phyloP scores from a whole-genome alignment of 2,888 invertebrate species.

The Phlogophora meticulosa region DNA sequence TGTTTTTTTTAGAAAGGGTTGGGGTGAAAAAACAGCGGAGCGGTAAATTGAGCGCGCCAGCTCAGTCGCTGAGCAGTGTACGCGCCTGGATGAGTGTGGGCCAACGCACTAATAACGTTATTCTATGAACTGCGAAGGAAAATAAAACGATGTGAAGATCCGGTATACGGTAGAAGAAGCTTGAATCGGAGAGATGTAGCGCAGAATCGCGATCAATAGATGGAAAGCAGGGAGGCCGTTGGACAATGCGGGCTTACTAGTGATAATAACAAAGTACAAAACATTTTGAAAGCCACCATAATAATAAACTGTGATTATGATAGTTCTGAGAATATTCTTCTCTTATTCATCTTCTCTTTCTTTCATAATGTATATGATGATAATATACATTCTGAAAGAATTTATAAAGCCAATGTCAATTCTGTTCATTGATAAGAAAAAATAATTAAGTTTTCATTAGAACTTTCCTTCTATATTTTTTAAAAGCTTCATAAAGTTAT shows the following conservation, averaged over 20 bases:
- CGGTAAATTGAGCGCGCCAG: slow-evolving; percentile 73
- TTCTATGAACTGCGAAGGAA: slow-evolving; percentile 6
- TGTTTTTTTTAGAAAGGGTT: neutral
- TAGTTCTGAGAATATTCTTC: too few species aligned
- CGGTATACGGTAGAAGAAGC: too few species aligned
- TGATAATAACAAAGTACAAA: too few species aligned
- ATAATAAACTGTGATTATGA: too few species aligned
- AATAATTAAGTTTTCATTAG: neutral
- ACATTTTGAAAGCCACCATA: too few species aligned
- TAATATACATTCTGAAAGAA: neutral
- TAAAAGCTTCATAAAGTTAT: neutral
- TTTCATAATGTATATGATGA: too few species aligned
- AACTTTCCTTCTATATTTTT: slow-evolving; percentile 6
- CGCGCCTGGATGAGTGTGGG: slow-evolving; percentile 26
- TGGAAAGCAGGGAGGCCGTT: too few species aligned
- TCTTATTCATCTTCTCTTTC: too few species aligned
- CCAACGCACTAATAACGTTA: slow-evolving; percentile 37
- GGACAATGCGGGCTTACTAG: too few species aligned
- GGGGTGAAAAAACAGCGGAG: slow-evolving; percentile 63
- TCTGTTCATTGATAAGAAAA: slow-evolving; percentile 2
- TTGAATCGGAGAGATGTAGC: too few species aligned
- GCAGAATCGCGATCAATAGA: too few species aligned
- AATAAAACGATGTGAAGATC: slow-evolving; percentile 4
- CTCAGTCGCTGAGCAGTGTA: slow-evolving; percentile 43
- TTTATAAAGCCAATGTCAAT: slow-evolving; percentile 6